phyloP scores from a whole-genome alignment of 2,888 invertebrate genomes.

The Cheilosia vernalis region DNA sequence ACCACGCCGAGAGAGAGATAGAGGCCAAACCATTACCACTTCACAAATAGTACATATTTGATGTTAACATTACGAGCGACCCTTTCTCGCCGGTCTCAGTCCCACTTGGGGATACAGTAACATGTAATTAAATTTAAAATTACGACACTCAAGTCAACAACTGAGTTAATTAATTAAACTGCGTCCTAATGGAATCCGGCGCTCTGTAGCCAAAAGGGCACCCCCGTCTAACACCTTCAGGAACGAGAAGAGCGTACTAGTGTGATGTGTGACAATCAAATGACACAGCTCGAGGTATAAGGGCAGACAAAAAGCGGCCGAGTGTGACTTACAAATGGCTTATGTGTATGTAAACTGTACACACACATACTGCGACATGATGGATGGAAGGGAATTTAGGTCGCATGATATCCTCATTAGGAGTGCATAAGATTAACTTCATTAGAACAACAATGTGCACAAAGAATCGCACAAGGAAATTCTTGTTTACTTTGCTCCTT shows the following conservation, averaged over 20 bases:
- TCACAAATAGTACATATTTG: slow-evolving; percentile 29
- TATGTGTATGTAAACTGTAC: not conserved
- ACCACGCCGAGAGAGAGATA: not conserved
- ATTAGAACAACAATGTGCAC: slow-evolving; percentile 46
- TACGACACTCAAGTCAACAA: slow-evolving; percentile 70
- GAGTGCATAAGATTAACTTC: slow-evolving; percentile 63
- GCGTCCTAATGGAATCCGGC: slow-evolving; percentile 10
- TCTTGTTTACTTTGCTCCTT: slow-evolving; percentile 50
- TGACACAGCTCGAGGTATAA: slow-evolving; percentile 4
- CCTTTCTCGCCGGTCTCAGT: slow-evolving; percentile 10
- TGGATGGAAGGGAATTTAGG: slow-evolving; percentile 47
- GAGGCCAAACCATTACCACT: slow-evolving; percentile 5
- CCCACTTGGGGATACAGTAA: slow-evolving; percentile 23
- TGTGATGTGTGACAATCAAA: slow-evolving; percentile 26
- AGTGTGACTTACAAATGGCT: slow-evolving; percentile 38
- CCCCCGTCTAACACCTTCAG: slow-evolving; percentile 15
- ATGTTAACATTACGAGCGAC: slow-evolving; percentile 28
- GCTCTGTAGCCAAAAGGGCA: not conserved
- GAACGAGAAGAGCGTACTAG: not conserved
- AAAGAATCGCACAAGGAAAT: slow-evolving; percentile 15
- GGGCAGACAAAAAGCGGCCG: not conserved
- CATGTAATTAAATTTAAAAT: slow-evolving; percentile 73
- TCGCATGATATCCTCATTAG: slow-evolving; percentile 60
- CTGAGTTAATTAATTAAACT: slow-evolving; percentile 70
- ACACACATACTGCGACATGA: not conserved